phyloP scores from a whole-genome alignment of 2,113 vertebrate genomes.

The Eptesicus fuscus region DNA sequence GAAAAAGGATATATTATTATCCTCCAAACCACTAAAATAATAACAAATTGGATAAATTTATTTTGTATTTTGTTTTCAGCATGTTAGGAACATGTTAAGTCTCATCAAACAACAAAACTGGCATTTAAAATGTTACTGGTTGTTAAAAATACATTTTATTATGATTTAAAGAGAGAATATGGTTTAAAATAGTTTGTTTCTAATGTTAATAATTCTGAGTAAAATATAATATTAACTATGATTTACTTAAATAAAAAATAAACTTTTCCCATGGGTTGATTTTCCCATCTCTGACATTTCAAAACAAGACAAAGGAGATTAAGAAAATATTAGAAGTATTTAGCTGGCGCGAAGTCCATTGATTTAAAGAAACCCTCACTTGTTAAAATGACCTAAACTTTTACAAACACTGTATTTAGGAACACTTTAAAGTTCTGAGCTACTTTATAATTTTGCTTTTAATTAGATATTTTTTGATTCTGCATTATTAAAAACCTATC shows the following conservation, averaged over 20 bases:
- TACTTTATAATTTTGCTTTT: conserved; percentile 49
- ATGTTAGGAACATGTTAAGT: not conserved
- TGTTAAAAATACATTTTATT: conserved; percentile 48
- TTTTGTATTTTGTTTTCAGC: conserved; percentile 19
- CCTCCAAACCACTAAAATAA: conserved; percentile 6
- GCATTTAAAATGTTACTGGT: conserved; percentile 46
- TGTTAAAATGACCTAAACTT: conserved; percentile 38
- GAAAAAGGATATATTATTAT: not conserved
- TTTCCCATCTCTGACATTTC: conserved; percentile 46
- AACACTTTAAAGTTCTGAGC: conserved; percentile 26
- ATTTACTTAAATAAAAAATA: conserved; percentile 75
- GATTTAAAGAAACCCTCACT: conserved; percentile 48
- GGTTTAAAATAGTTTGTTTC: conserved; percentile 69
- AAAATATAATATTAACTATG: conserved; percentile 69
- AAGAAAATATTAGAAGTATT: conserved; percentile 65
- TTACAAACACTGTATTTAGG: conserved; percentile 52
- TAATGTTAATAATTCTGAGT: conserved; percentile 59
- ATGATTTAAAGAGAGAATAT: conserved; percentile 68
- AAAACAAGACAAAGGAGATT: conserved; percentile 48
- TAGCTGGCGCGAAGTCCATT: conserved; percentile 10
- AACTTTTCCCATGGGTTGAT: conserved; percentile 48
- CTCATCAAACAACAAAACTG: conserved; percentile 12
- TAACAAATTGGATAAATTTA: conserved; percentile 35
- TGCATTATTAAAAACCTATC: not conserved
- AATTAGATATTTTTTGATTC: conserved; percentile 37